Evolutionary conservation across 2,888 invertebrate genomes (phyloP).

Genomic region (Leptopilina drosophilae): DNA sequence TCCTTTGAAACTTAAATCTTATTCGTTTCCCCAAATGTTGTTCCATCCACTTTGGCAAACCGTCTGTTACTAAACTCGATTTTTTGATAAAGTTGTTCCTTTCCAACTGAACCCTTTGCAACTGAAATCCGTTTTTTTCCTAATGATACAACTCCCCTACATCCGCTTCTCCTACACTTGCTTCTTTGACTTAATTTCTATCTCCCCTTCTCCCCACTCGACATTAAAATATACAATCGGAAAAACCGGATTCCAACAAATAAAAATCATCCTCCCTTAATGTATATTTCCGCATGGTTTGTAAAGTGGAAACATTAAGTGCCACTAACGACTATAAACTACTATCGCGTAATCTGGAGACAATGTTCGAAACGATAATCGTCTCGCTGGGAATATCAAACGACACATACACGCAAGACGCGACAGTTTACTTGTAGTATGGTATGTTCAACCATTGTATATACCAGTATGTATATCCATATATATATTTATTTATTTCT

Average conservation of each 20-base stretch:
- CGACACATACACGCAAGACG: background rate
- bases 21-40: too few species aligned
- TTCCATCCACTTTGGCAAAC: too few species aligned
- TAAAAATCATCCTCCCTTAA: background rate
- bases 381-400: slow-evolving; percentile 3
- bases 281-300: slow-evolving; percentile 51
- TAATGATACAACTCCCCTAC: too few species aligned
- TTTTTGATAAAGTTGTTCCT: too few species aligned
- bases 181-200: too few species aligned
- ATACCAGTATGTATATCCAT: slow-evolving; percentile 3
- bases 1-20: too few species aligned
- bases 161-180: too few species aligned
- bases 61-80: too few species aligned
- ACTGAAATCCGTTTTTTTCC: background rate
- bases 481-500: slow-evolving; percentile 4
- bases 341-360: slow-evolving; percentile 47
- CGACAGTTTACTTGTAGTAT: slow-evolving; percentile 38
- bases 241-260: background rate
- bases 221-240: too few species aligned
- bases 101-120: background rate
- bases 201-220: too few species aligned
- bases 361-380: slow-evolving; percentile 34
- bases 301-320: slow-evolving; percentile 53
- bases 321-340: slow-evolving; percentile 54
- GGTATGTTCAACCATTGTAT: slow-evolving; percentile 19